Conservation (phyloP, 1,140 invertebrate genomes). For the Palaemon carinicauda region DNA sequence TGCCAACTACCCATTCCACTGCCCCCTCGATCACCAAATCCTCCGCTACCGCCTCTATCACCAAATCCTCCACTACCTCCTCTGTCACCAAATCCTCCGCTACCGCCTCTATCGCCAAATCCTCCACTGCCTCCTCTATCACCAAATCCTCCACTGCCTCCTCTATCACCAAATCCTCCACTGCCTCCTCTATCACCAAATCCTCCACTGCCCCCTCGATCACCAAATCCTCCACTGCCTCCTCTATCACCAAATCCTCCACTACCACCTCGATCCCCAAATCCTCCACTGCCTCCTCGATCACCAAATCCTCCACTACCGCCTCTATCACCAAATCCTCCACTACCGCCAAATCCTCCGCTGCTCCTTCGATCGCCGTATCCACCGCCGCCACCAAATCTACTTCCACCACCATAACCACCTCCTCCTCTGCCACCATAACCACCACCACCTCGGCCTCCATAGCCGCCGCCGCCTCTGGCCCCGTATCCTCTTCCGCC, state of each 20-base stretch:
- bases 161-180: neutral
- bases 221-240: no score
- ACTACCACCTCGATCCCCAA: no score
- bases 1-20: no score
- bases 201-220: no score
- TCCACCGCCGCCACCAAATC: slow-evolving; percentile 24
- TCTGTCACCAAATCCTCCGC: neutral
- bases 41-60: neutral
- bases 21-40: neutral
- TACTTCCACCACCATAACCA: neutral
- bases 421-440: neutral
- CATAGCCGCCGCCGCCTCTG: slow-evolving; percentile 11
- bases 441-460: neutral
- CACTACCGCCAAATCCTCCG: slow-evolving; percentile 45
- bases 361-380: neutral
- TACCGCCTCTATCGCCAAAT: neutral
- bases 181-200: no score
- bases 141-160: neutral
- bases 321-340: no score
- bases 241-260: no score
- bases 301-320: no score
- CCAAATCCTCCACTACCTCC: no score
- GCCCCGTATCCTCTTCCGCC: slow-evolving; percentile 11
- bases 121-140: neutral
- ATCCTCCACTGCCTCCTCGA: no score